These are phyloP conservation scores for Pagrus major DNA, from an alignment of 2,113 vertebrate species.

Conservation along the genomic window DNA sequence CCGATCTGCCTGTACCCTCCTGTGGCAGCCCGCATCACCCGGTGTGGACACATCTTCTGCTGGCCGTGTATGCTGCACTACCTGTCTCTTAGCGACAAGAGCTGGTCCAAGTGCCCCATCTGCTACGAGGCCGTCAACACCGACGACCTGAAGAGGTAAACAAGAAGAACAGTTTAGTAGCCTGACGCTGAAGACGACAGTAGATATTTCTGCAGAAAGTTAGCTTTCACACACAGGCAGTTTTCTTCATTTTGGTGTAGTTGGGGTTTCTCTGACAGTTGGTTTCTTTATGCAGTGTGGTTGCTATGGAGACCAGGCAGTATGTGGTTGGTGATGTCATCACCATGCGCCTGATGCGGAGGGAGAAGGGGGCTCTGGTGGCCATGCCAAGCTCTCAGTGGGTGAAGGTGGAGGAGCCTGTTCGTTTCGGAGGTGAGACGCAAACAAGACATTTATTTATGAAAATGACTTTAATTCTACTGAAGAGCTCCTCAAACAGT, in stretches of 20 bases:
- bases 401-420: constrained; percentile 93
- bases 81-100: constrained; percentile 94
- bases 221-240: not conserved
- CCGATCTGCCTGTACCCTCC: constrained; percentile 98
- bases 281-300: constrained; percentile 84
- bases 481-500: too few species aligned
- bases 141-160: constrained; percentile 96
- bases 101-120: constrained; percentile 98
- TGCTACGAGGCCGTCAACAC: constrained; percentile 95
- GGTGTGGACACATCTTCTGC: constrained; percentile 98
- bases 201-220: too few species aligned
- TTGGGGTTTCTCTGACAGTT: not conserved
- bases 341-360: constrained; percentile 96
- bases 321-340: constrained; percentile 92
- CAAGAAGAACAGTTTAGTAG: not conserved
- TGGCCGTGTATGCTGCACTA: constrained; percentile 99
- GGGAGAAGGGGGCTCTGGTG: constrained; percentile 94
- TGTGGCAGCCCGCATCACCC: constrained; percentile 95
- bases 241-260: not conserved
- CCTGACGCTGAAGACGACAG: not conserved
- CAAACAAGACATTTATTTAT: too few species aligned
- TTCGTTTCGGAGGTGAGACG: constrained; percentile 90
- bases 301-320: constrained; percentile 95
- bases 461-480: too few species aligned
- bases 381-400: constrained; percentile 95